phyloP scores from a whole-genome alignment of 1,140 invertebrate species.

The Camponotus floridanus region DNA sequence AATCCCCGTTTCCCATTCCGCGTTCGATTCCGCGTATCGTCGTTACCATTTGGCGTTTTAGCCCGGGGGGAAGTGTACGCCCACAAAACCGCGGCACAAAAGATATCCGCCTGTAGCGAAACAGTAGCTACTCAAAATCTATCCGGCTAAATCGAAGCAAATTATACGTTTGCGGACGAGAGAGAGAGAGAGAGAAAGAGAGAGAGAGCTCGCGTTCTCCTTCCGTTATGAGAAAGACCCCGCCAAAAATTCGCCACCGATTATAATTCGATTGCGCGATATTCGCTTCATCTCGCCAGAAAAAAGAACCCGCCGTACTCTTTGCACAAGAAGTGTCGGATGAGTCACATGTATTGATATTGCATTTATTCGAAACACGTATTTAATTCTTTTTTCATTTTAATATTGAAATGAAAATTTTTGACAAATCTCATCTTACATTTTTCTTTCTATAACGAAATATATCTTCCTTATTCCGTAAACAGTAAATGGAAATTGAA shows the following conservation, averaged over 20 bases:
- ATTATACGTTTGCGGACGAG: slow-evolving; percentile 84
- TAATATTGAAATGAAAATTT: not conserved
- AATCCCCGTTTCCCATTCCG: slow-evolving; percentile 76
- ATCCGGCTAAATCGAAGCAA: slow-evolving; percentile 82
- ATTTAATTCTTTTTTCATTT: not conserved
- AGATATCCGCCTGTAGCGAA: slow-evolving; percentile 86
- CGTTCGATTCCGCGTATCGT: slow-evolving; percentile 77
- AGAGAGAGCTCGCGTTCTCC: slow-evolving; percentile 65
- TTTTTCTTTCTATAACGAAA: not conserved
- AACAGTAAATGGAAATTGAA: not conserved
- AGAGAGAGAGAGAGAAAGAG: slow-evolving; percentile 61
- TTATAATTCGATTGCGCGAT: slow-evolving; percentile 57
- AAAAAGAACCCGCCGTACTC: not conserved
- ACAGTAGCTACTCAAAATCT: slow-evolving; percentile 85
- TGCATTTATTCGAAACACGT: slow-evolving; percentile 16
- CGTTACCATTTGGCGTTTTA: slow-evolving; percentile 85
- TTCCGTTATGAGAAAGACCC: slow-evolving; percentile 58
- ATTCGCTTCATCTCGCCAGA: slow-evolving; percentile 41
- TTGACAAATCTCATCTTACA: not conserved
- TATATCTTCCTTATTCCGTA: not conserved
- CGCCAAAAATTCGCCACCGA: slow-evolving; percentile 41
- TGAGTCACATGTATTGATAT: slow-evolving; percentile 33
- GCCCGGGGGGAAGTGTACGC: slow-evolving; percentile 83
- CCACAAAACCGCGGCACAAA: slow-evolving; percentile 85
- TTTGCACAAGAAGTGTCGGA: not conserved